phyloP scores from a whole-genome alignment of 2,888 invertebrate genomes.

The Lasioglossum villosulum region DNA sequence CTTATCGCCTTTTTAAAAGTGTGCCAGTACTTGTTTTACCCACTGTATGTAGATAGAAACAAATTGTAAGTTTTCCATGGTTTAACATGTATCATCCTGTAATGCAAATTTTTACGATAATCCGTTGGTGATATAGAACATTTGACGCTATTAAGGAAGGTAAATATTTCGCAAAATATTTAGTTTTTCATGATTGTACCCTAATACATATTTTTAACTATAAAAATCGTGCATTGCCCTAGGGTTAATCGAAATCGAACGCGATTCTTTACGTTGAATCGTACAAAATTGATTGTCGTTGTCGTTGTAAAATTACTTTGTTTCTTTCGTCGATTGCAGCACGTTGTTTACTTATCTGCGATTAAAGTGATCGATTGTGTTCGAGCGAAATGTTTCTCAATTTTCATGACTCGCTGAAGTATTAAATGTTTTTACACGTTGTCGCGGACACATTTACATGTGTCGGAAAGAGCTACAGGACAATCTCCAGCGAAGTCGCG shows the following conservation, averaged over 20 bases:
- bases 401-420: not conserved
- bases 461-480: slow-evolving; percentile 23
- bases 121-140: too few species aligned
- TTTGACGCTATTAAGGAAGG: too few species aligned
- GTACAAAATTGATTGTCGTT: not conserved
- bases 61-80: not conserved
- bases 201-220: too few species aligned
- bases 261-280: not conserved
- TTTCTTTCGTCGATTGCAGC: not conserved
- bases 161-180: too few species aligned
- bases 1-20: too few species aligned
- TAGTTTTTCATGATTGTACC: too few species aligned
- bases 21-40: too few species aligned
- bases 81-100: not conserved
- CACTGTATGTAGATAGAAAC: not conserved
- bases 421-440: not conserved
- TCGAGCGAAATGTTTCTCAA: not conserved
- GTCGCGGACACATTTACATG: not conserved
- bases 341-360: not conserved
- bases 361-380: slow-evolving; percentile 21
- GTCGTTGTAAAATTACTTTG: not conserved
- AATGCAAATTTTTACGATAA: too few species aligned
- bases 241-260: not conserved
- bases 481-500: slow-evolving; percentile 43
- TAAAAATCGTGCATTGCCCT: too few species aligned